Base-by-base conservation (phyloP, 1,140 invertebrate species). In the Drosophila miranda region DNA sequence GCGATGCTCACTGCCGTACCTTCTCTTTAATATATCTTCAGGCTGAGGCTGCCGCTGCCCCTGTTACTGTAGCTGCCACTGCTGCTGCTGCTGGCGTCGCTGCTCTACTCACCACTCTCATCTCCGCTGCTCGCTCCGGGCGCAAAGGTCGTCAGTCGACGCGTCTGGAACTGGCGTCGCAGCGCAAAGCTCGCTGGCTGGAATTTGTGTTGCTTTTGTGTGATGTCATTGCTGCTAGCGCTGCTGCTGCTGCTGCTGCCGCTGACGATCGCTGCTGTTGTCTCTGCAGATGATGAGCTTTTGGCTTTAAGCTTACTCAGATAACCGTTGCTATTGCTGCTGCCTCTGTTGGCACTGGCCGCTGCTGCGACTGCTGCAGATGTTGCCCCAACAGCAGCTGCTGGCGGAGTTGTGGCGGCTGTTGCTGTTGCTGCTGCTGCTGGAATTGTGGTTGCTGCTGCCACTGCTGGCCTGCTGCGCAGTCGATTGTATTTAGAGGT, bases 141-240 rank as follows among this genome's bases (percentile, higher is more conserved):
- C 6, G 66, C 66, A 57, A 87, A 83, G 52, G 88, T 86, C 49
- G 86, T 83, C 34, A 89, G 49, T 8, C 89, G 89, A 34, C 89
- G 84, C 34, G 89, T 73, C 44, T 90, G 89, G 41, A 86, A 90
- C 43, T 90, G 89, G 14, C 88, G 80, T 5, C 89, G 78, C 59
- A 90, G 63, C 9, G 84, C 87, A 26, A 66, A 82, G 62, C 75
- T 86, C 13, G 80, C 76, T 43, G 77, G 58, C 38, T 86, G 75
- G 52, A 79, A 77, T 53, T 74, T 79, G 28, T 78, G 59, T 42
- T 69, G 68, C 30, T 78, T 63, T 61, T 83, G 83, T 46, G 69
- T 59, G 61, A 74, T 70, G 56, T 72, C 61, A 75, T 70, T 63
- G 55, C 38, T 70, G 68, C 11, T 63, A 55, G 50, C 67, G 61